Base-by-base conservation (phyloP, 2,888 invertebrate genomes). In the Polymixis flavicincta region DNA sequence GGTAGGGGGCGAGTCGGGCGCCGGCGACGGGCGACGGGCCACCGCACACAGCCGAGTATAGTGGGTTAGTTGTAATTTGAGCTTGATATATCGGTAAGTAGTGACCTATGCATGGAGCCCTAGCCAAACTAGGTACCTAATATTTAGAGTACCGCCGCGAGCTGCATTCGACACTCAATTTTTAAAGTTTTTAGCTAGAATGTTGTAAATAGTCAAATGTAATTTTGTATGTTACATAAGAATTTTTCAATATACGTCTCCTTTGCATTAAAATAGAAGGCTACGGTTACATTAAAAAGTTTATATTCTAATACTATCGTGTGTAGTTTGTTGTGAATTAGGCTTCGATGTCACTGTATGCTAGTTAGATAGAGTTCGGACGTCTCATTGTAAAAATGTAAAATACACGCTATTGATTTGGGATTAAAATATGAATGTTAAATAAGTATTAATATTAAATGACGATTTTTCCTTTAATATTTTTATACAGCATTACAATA, bases 381-480 rank as follows among this genome's bases (percentile, higher is more conserved):
- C 90, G 93, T 94, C 93, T 95, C 94, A 94, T 94, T 96, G 96
- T 96, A 96, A 93, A 96, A 96, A 96, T 96, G 96, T 96, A 96
- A 94, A 93, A 95, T 95, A 96, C 93, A 94, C 94, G 94, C 95
- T 94, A 94, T 93, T 94, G 90, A 93, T 94, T 95, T 93, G 92
- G 91, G 92, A 92, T 94, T 89, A 89, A 92, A 87, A 80, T 94
- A 94, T 95, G 93, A 94, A 95, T 95, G 95, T 95, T 95, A 95
- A 92, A 90, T 95, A 95, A 94, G 94, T 90, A 93, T 92, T 93
- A 93, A 92, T 93, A 94, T 92, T 94, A 93, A 94, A 94, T 94
- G 94, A 95, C 94, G 93, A 95, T 95, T 95, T 95, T 96, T 95
- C 93, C 95, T 96, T 96, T 96, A 96, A 95, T 96, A 96, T 96